A percentile compares a stretch with the other conserved stretches of the same genome.
These are phyloP conservation scores for Ophraella communa DNA, from an alignment of 2,888 invertebrate genomes.

Conservation along the genomic window DNA sequence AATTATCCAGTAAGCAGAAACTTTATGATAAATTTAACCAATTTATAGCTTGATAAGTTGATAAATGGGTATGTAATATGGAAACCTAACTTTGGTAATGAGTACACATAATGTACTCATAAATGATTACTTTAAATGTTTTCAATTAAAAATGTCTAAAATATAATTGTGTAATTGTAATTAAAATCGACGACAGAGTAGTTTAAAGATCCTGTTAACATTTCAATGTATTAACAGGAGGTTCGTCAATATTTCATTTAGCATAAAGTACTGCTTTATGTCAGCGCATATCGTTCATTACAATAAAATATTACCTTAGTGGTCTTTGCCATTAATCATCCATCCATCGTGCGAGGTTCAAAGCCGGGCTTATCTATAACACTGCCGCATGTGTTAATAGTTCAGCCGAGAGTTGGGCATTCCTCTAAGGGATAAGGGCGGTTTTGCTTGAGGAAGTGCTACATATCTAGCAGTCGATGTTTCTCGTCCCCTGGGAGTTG, in stretches of 20 bases:
- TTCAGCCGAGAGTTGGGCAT: constrained; percentile 49
- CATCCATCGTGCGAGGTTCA: constrained; percentile 10
- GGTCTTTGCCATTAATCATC: constrained; percentile 51
- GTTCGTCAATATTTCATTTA: not conserved
- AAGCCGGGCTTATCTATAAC: constrained; percentile 48
- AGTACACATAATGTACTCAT: no score
- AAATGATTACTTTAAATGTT: no score
- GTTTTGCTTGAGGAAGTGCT: constrained; percentile 57
- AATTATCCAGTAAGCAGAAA: no score
- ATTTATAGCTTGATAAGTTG: no score
- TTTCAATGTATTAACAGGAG: not conserved
- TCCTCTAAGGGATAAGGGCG: constrained; percentile 50
- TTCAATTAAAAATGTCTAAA: no score
- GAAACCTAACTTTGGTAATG: no score
- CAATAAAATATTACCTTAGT: constrained; percentile 48
- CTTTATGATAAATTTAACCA: no score
- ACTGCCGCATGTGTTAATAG: constrained; percentile 55
- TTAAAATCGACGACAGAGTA: no score
- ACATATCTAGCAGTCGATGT: constrained; percentile 58
- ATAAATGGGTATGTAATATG: no score
- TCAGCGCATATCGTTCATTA: constrained; percentile 47
- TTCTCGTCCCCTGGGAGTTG: constrained; percentile 55
- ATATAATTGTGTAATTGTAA: no score
- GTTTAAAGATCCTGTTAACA: not conserved
- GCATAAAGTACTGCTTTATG: constrained; percentile 1